Evolutionary conservation across 2,888 invertebrate genomes (phyloP), one percentile per base, ranked within the genome.

Genomic region (Ormyrus nitidulus): DNA sequence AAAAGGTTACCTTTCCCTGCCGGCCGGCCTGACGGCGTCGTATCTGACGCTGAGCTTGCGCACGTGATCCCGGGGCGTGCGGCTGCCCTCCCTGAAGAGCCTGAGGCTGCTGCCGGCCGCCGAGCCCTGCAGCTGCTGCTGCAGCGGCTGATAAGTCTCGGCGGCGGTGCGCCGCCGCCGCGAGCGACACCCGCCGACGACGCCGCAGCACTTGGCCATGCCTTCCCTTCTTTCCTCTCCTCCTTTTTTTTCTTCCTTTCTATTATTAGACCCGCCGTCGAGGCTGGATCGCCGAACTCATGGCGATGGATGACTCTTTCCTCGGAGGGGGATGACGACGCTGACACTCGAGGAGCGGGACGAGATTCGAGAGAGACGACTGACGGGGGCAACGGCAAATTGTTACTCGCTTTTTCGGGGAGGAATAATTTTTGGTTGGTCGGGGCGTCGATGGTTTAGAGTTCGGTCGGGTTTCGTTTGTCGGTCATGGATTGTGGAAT

Each of bases 31-130:
- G 49, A 88, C 88, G 34, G 85, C 88, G 70, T 88, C 88, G 82
- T 88, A 88, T 5, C 88, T 86, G 11, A 87, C 83, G 79, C 88
- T 86, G 66, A 85, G 86, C 81, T 87, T 88, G 74, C 87, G 85
- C 9, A 84, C 84, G 53, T 86, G 88, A 77, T 86, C 84, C 61
- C 86, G 83, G 48, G 86, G 87, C 53, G 86, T 88, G 79, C 84
- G 84, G 56, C 48, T 72, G 62, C 73, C 79, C 68, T 84, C 85
- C 74, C 83, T 81, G 8, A 82, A 54, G n/a, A 83, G 77, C 71
- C 84, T 84, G 34, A 72, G 74, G 51, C 78, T 81, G 62, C 83
- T 78, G 34, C 77, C 65, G 49, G 79, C 77, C 53, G 48, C 53
- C 34, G 48, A 65, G 34, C 53, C 53, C 65, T 77, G 73, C 58